Evolutionary conservation across 2,888 invertebrate genomes (phyloP).

Genomic region (Athetis lepigone): DNA sequence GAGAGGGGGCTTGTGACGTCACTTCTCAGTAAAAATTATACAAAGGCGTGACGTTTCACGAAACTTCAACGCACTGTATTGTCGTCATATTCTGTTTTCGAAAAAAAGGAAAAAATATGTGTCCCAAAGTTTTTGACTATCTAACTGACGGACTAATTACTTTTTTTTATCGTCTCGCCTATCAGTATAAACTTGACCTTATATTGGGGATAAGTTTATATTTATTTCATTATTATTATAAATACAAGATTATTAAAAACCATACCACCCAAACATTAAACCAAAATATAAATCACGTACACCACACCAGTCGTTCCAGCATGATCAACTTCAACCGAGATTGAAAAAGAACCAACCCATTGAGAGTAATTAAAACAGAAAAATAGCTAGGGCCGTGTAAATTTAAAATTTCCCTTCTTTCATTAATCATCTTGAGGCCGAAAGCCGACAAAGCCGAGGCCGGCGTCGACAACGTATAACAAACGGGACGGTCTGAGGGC

Average conservation of each 20-base stretch:
- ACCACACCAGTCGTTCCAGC: slow-evolving; percentile 39
- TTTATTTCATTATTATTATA: no score
- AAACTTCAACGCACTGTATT: no score
- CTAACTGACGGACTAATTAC: no score
- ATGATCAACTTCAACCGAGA: slow-evolving; percentile 29
- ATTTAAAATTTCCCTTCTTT: slow-evolving; percentile 77
- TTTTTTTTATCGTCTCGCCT: no score
- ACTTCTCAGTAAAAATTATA: no score
- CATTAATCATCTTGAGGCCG: slow-evolving; percentile 81
- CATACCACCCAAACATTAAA: neutral
- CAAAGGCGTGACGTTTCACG: no score
- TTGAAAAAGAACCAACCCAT: slow-evolving; percentile 50
- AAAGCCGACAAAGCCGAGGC: slow-evolving; percentile 74
- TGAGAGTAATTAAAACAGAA: slow-evolving; percentile 63
- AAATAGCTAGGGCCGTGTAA: slow-evolving; percentile 64
- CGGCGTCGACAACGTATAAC: slow-evolving; percentile 79
- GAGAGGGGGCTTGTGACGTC: no score
- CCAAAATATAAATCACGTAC: slow-evolving; percentile 27
- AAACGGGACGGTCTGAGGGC: slow-evolving; percentile 77
- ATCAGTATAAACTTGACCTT: no score
- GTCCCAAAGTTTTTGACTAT: no score
- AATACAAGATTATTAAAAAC: slow-evolving; percentile 6
- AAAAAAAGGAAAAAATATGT: no score
- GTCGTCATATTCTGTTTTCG: no score
- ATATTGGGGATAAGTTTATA: no score